Conservation (phyloP, 2,888 invertebrate genomes). For the Eupelmus urozonus region DNA sequence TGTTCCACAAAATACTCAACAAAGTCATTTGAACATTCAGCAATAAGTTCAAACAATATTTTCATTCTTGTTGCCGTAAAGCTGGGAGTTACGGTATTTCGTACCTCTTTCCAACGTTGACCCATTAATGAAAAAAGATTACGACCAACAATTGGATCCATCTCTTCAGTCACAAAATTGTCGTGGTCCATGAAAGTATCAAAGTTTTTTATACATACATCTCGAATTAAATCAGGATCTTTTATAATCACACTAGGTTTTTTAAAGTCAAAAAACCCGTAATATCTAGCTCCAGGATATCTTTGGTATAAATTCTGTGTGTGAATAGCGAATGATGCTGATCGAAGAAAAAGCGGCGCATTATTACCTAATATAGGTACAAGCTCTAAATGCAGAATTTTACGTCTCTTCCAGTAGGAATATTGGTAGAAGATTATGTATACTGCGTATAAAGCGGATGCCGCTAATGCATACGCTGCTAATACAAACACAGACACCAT, state of each 20-base stretch:
- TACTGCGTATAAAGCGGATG: background rate
- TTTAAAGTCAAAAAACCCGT: constrained; percentile 67
- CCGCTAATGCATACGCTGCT: background rate
- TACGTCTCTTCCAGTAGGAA: constrained; percentile 64
- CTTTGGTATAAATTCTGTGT: constrained; percentile 56
- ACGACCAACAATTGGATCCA: constrained; percentile 69
- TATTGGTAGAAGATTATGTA: constrained; percentile 17
- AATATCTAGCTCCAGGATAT: constrained; percentile 58
- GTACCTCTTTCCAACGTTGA: constrained; percentile 69
- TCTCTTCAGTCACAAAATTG: constrained; percentile 65
- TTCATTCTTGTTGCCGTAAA: constrained; percentile 71
- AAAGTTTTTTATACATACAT: constrained; percentile 68
- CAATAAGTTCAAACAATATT: constrained; percentile 66
- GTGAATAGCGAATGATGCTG: constrained; percentile 33
- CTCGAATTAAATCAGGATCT: constrained; percentile 71
- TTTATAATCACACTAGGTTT: constrained; percentile 66
- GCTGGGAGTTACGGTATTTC: constrained; percentile 68
- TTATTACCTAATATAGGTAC: constrained; percentile 60
- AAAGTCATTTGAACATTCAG: constrained; percentile 66
- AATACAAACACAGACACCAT: background rate
- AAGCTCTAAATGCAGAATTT: constrained; percentile 57
- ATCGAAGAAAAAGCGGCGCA: constrained; percentile 58
- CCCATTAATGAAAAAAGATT: constrained; percentile 70
- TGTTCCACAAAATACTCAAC: constrained; percentile 64
- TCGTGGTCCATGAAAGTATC: constrained; percentile 70